Base-by-base conservation (phyloP, 2,113 vertebrate genomes). In the Jacana jacana region DNA sequence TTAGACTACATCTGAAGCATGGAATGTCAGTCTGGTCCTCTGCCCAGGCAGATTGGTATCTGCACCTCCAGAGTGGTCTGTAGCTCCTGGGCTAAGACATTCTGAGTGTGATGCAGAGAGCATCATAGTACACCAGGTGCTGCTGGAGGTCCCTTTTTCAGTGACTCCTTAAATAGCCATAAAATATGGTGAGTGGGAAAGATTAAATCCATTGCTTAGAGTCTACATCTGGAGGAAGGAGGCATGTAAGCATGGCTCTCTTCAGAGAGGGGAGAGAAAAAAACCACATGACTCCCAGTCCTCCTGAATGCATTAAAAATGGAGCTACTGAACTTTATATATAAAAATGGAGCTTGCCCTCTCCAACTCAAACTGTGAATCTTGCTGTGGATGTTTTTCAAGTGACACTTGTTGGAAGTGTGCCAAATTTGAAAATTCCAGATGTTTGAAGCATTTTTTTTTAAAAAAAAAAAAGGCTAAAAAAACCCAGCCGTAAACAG, bases 401-500 rank as follows among this genome's bases (percentile, higher is more conserved):
- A 6, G 2, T 33, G 31, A 22, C 22, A 57, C 60, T 37, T 44
- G 30, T 25, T 78, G 58, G 20, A 78, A 39, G 16, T 49, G 31
- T n/a, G 18, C 12, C 20, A 61, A 44, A 54, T 91, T 75, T 44
- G 11, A 42, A 72, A 69, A 51, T 42, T 39, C 64, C 33, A 55
- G 25, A 33, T 2, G 18, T 55, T 61, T 30, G 42, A 69, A 80
- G 20, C 1, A 6, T 18, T 30, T 4, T 3, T n/a, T n/a, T n/a
- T n/a, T n/a, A n/a, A n/a, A n/a, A n/a, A 22, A 37, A 81, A 57
- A 66, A 46, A 19, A 42, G 42, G 28, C 27, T 17, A 2, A 10
- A 18, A 70, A 4, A 1, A 7, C 6, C 1, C 9, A 52, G 39
- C 3, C 1, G 17, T 69, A 49, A 83, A 8, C 0, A 58, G 17